Percentiles rank a stretch among this genome's conserved stretches.
phyloP scores from a whole-genome alignment of 2,888 invertebrate species.

The Orthosia gothica region DNA sequence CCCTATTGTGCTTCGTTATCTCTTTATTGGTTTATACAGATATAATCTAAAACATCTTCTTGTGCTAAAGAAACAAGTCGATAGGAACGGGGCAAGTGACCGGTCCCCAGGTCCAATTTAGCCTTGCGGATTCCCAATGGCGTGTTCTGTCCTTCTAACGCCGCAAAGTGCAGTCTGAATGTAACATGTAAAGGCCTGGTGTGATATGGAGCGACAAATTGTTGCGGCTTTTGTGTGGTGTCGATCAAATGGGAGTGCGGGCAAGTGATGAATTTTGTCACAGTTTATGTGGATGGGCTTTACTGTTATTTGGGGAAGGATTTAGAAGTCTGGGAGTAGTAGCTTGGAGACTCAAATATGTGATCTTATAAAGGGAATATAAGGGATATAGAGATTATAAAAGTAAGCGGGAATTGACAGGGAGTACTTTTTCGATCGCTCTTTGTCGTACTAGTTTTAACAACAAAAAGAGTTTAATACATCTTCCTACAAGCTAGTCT shows the following conservation, averaged over 20 bases:
- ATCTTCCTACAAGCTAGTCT: not conserved
- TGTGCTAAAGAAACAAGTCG: slow-evolving; percentile 72
- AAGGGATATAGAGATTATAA: not conserved
- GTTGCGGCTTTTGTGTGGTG: slow-evolving; percentile 57
- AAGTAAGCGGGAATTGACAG: not conserved
- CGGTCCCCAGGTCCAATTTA: slow-evolving; percentile 80
- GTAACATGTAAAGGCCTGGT: slow-evolving; percentile 63
- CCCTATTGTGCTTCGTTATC: slow-evolving; percentile 58
- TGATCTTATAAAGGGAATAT: not conserved
- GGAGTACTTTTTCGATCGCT: not conserved
- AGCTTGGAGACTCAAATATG: not conserved
- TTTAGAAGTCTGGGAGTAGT: not conserved
- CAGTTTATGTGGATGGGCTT: not conserved
- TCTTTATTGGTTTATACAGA: slow-evolving; percentile 45
- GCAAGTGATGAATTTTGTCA: slow-evolving; percentile 42
- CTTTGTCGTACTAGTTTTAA: not conserved
- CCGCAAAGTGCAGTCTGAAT: slow-evolving; percentile 75
- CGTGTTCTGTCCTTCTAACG: slow-evolving; percentile 73
- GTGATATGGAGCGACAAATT: slow-evolving; percentile 65
- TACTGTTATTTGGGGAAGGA: slow-evolving; percentile 2
- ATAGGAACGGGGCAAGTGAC: slow-evolving; percentile 74
- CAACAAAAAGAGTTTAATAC: not conserved
- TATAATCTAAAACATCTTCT: slow-evolving; percentile 64
- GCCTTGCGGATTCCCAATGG: slow-evolving; percentile 76
- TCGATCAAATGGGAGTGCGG: slow-evolving; percentile 55